Evolutionary conservation across 1,140 invertebrate species (phyloP), one percentile per base, ranked within the genome.

Genomic region (Trialeurodes vaporariorum): DNA sequence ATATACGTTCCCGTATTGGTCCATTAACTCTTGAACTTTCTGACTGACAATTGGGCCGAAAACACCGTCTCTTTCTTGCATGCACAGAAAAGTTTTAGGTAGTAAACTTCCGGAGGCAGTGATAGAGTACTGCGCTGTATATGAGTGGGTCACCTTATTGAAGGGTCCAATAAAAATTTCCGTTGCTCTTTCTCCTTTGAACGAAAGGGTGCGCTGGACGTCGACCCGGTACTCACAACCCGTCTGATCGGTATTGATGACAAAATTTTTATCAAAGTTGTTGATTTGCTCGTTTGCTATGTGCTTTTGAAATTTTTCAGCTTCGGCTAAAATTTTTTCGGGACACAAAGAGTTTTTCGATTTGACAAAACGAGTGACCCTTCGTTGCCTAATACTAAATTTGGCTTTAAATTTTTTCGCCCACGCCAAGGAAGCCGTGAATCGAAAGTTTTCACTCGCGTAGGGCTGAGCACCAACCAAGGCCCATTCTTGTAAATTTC

Each of bases 211-310:
- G 34, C 64, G 24, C 13, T 69, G 13, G n/a, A 63, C 58, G 40
- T 64, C 26, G 2, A 22, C 26, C 0, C 59, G 65, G 27, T 72
- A 72, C 23, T 71, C 61, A 17, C 61, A 69, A 21, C 67, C 67
- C 11, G 68, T 72, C 13, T 72, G 68, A 68, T 72, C 68, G 1
- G 65, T 69, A 63, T 72, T 71, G 13, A 72, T 66, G 17, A 72
- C 25, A 66, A 66, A 62, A 2, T 67, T 2, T 60, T 2, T n/a
- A 60, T 66, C 24, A 11, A 60, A 71, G 1, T 69, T 11, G 61
- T 24, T 24, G 25, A 71, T 68, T 21, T 67, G 0, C 27, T 34
- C 23, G 22, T 24, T 25, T n/a, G n/a, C n/a, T 1, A 61, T 64
- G 67, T 66, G 61, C 13, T 61, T 66, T 68, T 68, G 70, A 27